Evolutionary conservation across 2,888 invertebrate genomes (phyloP), one percentile per base, ranked within the genome.

Genomic region (Conomelus anceps): DNA sequence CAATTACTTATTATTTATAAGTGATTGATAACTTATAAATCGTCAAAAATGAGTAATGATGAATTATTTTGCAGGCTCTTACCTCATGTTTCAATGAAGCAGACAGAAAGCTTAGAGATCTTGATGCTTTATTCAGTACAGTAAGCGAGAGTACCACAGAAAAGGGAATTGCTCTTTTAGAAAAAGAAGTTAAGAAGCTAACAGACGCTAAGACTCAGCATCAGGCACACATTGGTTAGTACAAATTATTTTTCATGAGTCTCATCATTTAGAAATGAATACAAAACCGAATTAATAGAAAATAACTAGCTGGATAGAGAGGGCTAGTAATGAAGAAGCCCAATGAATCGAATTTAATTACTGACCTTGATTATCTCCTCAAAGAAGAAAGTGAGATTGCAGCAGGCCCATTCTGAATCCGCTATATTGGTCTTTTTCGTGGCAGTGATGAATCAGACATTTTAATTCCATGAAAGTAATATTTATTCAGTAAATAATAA

Each of bases 111-210:
- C 93, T 98, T 84, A 95, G 95, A 86, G 96, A 96, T 91, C 95
- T 98, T 84, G 95, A 96, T 90, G 94, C 95, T 89, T 94, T 96
- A 11, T 96, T 96, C 91, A 93, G 94, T 7, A 93, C 94, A 29
- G 96, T 97, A 0, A 95, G 95, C 63, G 96, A 96, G 91, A 97
- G 97, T 91, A 98, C 98, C 0, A 96, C 98, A 0, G 95, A 96
- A 86, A 95, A 96, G 92, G 98, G 98, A 11, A 96, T 96, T 91
- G 95, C 96, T 90, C 94, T 95, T 13, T 94, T 98, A 3, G 95
- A 96, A 91, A 95, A 96, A 90, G 97, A 98, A 93, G 95, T 97
- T 86, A 94, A 95, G 84, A 95, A 95, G 90, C 93, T 97, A 89
- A 95, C 96, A 91, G 94, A 95, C 6, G 95, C 95, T 88, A 94